Evolutionary conservation across 2,113 vertebrate genomes (phyloP), one percentile per base, ranked within the genome.

Genomic region (Acrocephalus arundinaceus): DNA sequence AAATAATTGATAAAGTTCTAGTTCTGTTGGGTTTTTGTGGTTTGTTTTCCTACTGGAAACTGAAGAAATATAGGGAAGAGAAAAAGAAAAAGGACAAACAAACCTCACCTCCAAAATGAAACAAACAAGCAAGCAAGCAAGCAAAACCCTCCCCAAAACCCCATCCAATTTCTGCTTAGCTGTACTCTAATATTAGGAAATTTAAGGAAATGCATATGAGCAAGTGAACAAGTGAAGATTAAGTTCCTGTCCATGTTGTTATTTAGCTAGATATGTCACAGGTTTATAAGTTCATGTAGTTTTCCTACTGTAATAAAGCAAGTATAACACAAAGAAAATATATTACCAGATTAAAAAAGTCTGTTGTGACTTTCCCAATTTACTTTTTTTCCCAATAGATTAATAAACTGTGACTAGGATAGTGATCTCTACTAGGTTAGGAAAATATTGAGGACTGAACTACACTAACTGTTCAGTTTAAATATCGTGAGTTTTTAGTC

Each of bases 91-190:
- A 30, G 1, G 5, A 28, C 4, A 31, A 41, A 24, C 10, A 49
- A 63, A 11, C 1, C 2, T 3, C 0, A 6, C 1, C 2, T 10
- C 31, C 13, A 22, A 65, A 79, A 71, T 33, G 21, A 59, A 43
- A 24, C 17, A 45, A 45, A 45, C 11, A 76, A 41, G 11, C 13
- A 57, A 63, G 7, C 15, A 52, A 51, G 1, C 2, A 86, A 51
- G 1, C 1, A 81, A 85, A 67, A 15, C 5, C 2, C 2, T 33
- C 8, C 27, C 11, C 7, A 7, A 68, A 57, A 68, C 0, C 3
- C 6, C 13, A 49, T 25, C 3, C 8, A 33, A 18, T 48, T 66
- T 61, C 6, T 55, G 43, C 11, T 70, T 31, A 61, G 7, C 9
- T 57, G 11, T 52, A 33, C 13, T 37, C 3, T 41, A 51, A 48